A percentile compares a stretch with the other conserved stretches of the same genome.
These are phyloP conservation scores for Enteromius mattozi DNA, from an alignment of 2,797 vertebrate genomes.

Conservation along the genomic window DNA sequence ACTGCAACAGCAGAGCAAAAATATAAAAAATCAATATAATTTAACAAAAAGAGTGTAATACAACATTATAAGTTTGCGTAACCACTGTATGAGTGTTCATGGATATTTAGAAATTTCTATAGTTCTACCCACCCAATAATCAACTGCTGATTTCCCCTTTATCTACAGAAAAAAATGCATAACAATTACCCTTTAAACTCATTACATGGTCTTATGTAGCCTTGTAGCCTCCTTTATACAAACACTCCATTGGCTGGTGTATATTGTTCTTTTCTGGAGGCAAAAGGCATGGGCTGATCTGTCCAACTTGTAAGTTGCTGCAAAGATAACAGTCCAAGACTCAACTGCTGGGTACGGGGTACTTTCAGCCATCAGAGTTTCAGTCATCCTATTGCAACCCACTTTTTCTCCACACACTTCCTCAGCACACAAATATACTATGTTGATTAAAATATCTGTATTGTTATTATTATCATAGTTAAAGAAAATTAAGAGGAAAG, in stretches of 20 bases:
- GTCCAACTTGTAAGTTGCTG: background rate
- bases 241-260: background rate
- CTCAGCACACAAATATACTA: background rate
- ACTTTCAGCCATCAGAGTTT: background rate
- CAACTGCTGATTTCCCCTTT: background rate
- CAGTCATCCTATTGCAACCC: background rate
- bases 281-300: slow-evolving; percentile 2
- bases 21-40: background rate
- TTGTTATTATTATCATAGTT: background rate
- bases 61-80: background rate
- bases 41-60: background rate
- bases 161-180: background rate
- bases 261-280: background rate
- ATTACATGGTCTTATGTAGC: background rate
- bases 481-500: background rate
- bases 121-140: background rate
- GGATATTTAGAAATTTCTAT: slow-evolving; percentile 7
- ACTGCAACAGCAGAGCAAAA: background rate
- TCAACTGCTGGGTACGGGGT: background rate
- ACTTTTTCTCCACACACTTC: background rate
- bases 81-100: background rate
- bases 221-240: background rate
- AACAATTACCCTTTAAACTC: slow-evolving; percentile 21
- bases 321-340: slow-evolving; percentile 41
- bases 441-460: background rate